Evolutionary conservation across 2,797 vertebrate genomes (phyloP).

Genomic region (Remorina albescens): DNA sequence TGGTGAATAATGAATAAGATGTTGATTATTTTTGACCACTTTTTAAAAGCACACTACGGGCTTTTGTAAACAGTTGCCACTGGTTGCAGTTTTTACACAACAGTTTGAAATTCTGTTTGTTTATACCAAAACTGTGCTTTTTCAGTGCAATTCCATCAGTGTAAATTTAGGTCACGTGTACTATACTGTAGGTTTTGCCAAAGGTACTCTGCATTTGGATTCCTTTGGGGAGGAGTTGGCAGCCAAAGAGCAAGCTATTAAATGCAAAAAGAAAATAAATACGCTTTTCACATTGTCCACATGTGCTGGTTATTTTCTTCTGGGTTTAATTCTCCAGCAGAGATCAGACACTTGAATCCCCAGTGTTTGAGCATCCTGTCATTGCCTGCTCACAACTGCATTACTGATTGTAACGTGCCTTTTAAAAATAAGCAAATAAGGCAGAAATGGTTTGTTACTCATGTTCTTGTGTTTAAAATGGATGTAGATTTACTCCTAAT

Average conservation of each 20-base stretch:
- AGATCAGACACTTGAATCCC: not conserved
- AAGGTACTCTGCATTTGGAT: not conserved
- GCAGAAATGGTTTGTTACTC: not conserved
- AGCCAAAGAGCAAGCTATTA: not conserved
- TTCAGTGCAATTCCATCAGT: constrained; percentile 21
- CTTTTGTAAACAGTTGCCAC: constrained; percentile 17
- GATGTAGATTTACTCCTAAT: not conserved
- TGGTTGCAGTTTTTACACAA: constrained; percentile 1
- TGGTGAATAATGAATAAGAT: no score
- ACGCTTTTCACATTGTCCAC: no score
- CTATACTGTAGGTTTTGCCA: not conserved
- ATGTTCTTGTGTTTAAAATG: not conserved
- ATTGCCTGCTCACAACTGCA: not conserved
- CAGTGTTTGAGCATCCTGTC: not conserved
- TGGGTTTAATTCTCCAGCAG: not conserved
- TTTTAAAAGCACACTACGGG: constrained; percentile 16
- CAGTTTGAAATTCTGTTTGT: not conserved
- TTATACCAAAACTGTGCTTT: constrained; percentile 3
- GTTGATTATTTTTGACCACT: constrained; percentile 23
- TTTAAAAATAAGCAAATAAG: not conserved
- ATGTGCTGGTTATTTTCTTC: not conserved
- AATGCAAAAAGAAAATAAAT: not conserved
- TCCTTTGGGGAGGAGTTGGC: not conserved
- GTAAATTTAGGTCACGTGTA: not conserved
- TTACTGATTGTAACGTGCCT: not conserved